Conservation (phyloP, 2,797 vertebrate genomes). For the Poeciliopsis gracilis region DNA sequence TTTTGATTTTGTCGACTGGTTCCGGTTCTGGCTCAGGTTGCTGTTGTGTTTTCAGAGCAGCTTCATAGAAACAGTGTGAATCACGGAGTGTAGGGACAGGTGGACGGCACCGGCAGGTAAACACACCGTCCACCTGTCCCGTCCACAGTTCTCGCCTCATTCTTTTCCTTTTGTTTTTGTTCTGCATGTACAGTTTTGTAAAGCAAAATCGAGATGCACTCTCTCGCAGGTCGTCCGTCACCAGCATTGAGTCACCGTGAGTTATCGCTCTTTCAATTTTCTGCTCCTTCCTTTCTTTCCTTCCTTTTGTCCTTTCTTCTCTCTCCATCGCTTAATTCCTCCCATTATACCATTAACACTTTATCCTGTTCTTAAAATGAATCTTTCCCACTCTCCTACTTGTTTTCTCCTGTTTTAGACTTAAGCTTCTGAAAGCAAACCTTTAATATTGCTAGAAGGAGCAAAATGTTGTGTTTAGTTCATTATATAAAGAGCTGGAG, state of each 20-base stretch:
- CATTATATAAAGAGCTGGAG: constrained; percentile 4
- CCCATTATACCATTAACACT: background rate
- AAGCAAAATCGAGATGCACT: constrained; percentile 98
- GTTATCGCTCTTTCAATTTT: constrained; percentile 88
- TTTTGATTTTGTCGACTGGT: constrained; percentile 33
- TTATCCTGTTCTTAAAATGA: background rate
- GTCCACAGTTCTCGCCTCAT: constrained; percentile 73
- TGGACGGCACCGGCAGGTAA: constrained; percentile 52
- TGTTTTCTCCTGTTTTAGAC: constrained; percentile 5
- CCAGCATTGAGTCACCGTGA: constrained; percentile 99
- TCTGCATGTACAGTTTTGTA: constrained; percentile 99
- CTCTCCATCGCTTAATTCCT: background rate
- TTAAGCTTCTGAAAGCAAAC: background rate
- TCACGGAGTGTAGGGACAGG: constrained; percentile 26
- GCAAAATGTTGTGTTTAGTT: constrained; percentile 10
- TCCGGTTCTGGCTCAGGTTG: constrained; percentile 35
- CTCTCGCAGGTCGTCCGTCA: constrained; percentile 99
- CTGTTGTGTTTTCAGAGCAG: constrained; percentile 61
- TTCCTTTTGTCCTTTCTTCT: constrained; percentile 10
- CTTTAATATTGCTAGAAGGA: constrained; percentile 7
- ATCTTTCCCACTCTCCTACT: constrained; percentile 8
- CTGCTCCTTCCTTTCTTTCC: constrained; percentile 29
- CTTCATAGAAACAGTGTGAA: constrained; percentile 54
- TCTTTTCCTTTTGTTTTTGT: constrained; percentile 78
- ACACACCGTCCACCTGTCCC: constrained; percentile 63